These are phyloP conservation scores for Machimus rusticus DNA, from an alignment of 2,888 invertebrate species.

Conservation along the genomic window DNA sequence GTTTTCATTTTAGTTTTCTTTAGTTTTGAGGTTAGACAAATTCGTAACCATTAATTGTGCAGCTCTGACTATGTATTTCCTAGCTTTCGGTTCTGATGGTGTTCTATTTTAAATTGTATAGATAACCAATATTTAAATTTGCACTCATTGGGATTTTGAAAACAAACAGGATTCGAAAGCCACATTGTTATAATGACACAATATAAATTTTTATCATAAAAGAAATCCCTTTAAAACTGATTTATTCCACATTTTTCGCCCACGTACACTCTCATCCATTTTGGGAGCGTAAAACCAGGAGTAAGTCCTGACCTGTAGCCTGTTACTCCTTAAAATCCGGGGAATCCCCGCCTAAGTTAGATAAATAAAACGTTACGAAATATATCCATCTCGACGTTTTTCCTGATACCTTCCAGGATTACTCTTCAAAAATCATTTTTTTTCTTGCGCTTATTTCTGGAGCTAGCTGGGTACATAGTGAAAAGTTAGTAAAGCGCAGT, in stretches of 20 bases:
- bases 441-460: background rate
- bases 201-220: background rate
- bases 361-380: background rate
- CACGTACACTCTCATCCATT: background rate
- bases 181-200: background rate
- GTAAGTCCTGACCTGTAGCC: background rate
- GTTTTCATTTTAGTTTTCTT: too few relatives aligned
- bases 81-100: too few relatives aligned
- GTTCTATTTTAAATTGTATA: too few relatives aligned
- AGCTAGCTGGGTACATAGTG: background rate
- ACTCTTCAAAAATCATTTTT: background rate
- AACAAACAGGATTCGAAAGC: background rate
- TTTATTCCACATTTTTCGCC: constrained; percentile 7
- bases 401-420: background rate
- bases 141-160: background rate
- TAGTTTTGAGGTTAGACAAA: too few relatives aligned
- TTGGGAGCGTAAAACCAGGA: background rate
- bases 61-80: too few relatives aligned
- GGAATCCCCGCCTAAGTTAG: background rate
- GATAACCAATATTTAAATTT: background rate
- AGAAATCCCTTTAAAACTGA: constrained; percentile 24
- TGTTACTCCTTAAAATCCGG: background rate
- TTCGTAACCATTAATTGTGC: too few relatives aligned
- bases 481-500: constrained; percentile 3
- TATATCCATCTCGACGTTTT: background rate